Percentiles rank a stretch among this genome's conserved stretches.
phyloP scores from a whole-genome alignment of 1,140 invertebrate genomes.

The Delia radicum region DNA sequence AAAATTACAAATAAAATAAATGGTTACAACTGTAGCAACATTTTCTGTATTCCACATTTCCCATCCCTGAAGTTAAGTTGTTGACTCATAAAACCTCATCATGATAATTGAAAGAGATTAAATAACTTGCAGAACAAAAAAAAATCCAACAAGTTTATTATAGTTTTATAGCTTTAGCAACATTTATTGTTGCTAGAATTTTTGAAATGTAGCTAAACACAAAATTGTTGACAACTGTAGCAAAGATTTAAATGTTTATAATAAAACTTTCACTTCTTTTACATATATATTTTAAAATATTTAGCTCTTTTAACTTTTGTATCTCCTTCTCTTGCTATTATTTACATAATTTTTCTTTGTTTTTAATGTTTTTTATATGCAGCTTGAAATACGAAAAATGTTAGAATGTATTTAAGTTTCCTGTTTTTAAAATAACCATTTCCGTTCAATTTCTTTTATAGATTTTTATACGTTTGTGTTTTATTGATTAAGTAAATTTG shows the following conservation, averaged over 20 bases:
- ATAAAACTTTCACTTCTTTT: background rate
- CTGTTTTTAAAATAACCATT: background rate
- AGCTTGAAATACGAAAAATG: background rate
- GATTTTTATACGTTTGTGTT: background rate
- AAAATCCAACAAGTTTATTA: conserved; percentile 18
- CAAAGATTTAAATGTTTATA: background rate
- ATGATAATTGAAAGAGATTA: conserved; percentile 24
- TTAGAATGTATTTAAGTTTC: background rate
- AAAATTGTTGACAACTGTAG: no score
- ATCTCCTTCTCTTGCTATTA: background rate
- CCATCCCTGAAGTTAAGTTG: background rate
- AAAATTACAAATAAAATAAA: background rate
- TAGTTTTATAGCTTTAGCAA: conserved; percentile 12
- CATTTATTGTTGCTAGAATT: background rate
- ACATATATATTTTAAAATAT: background rate
- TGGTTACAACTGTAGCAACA: background rate
- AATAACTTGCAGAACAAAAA: background rate
- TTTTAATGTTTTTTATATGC: background rate
- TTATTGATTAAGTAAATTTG: no score
- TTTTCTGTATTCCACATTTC: background rate
- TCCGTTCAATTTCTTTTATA: no score
- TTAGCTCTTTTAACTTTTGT: background rate
- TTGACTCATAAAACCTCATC: conserved; percentile 19
- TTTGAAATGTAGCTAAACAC: background rate
- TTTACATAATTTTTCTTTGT: background rate